These are phyloP conservation scores for Aromia moschata DNA, from an alignment of 2,888 invertebrate genomes.

Conservation along the genomic window DNA sequence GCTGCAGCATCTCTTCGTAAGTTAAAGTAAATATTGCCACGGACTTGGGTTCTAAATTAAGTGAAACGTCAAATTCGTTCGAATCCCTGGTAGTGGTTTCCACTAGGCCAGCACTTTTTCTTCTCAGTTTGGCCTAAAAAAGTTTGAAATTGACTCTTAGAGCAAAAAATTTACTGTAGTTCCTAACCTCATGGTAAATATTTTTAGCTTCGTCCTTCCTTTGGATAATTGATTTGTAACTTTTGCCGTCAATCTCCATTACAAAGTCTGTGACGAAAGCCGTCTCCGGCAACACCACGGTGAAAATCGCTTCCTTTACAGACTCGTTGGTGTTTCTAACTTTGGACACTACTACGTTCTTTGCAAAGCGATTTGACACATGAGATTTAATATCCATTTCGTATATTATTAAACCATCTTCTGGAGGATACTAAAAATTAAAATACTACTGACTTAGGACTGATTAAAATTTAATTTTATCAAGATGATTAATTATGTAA, in stretches of 20 bases:
- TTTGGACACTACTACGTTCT: slow-evolving; percentile 71
- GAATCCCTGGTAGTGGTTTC: slow-evolving; percentile 74
- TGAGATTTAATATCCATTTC: slow-evolving; percentile 71
- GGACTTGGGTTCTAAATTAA: slow-evolving; percentile 71
- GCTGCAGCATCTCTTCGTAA: slow-evolving; percentile 75
- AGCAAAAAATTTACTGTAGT: not conserved
- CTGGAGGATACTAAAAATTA: not conserved
- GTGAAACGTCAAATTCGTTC: slow-evolving; percentile 73
- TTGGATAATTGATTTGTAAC: slow-evolving; percentile 72
- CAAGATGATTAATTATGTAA: no score
- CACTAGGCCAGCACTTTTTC: slow-evolving; percentile 71
- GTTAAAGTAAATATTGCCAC: slow-evolving; percentile 74
- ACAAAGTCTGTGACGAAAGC: slow-evolving; percentile 76
- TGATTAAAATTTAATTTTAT: no score
- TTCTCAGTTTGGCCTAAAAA: slow-evolving; percentile 66
- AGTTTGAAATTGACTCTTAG: slow-evolving; percentile 31
- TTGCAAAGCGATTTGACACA: slow-evolving; percentile 72
- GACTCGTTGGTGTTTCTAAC: slow-evolving; percentile 69
- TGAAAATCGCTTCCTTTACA: slow-evolving; percentile 72
- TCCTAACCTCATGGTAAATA: slow-evolving; percentile 56
- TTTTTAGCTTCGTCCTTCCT: slow-evolving; percentile 71
- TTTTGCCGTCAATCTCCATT: slow-evolving; percentile 73
- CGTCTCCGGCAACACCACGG: slow-evolving; percentile 73
- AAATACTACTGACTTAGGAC: not conserved
- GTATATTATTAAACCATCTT: slow-evolving; percentile 62